phyloP scores from a whole-genome alignment of 2,113 vertebrate species.

The Lamprologus sp. region DNA sequence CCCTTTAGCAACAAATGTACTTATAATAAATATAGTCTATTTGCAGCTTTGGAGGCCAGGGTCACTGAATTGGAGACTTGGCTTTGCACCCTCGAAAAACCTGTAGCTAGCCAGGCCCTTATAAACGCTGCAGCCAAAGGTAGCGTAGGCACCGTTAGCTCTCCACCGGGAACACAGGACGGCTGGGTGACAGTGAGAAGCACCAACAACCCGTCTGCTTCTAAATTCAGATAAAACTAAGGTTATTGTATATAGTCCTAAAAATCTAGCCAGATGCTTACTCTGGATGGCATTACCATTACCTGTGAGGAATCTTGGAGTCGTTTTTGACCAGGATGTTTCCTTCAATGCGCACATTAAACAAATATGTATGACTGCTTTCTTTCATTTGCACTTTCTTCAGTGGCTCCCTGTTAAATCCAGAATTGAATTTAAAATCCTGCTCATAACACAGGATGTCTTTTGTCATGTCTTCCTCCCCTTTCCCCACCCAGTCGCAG shows the following conservation, averaged over 20 bases:
- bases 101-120: neutral
- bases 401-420: neutral
- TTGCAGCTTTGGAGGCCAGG: neutral
- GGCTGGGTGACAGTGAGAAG: neutral
- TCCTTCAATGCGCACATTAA: neutral
- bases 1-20: neutral
- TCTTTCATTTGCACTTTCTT: neutral
- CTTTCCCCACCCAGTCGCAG: accelerated
- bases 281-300: neutral
- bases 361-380: neutral
- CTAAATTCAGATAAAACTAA: neutral
- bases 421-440: neutral
- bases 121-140: neutral
- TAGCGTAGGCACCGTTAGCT: neutral
- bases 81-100: neutral
- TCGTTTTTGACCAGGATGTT: neutral
- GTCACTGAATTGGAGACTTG: neutral
- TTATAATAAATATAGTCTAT: neutral
- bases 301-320: neutral
- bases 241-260: neutral
- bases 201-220: neutral
- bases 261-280: neutral
- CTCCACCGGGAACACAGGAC: neutral
- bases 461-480: neutral
- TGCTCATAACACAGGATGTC: neutral